Percentiles rank a stretch among this genome's conserved stretches.
Evolutionary conservation across 2,113 vertebrate species (phyloP).

Genomic region (Propithecus coquereli): DNA sequence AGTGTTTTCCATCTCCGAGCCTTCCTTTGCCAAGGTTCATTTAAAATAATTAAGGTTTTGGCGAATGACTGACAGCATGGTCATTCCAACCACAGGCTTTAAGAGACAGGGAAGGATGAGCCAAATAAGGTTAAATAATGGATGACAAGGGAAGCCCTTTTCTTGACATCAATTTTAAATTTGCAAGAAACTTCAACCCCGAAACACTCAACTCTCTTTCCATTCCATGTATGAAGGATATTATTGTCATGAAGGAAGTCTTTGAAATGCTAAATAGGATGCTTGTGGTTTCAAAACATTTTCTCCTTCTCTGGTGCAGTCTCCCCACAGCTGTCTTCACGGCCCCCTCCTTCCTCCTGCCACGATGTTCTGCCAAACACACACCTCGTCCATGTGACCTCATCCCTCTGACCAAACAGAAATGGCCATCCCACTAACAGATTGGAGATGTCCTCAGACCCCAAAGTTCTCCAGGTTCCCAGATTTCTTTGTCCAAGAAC

Average conservation of each 20-base stretch:
- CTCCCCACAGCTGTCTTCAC: not conserved
- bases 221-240: not conserved
- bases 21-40: slow-evolving; percentile 16
- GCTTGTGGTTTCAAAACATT: slow-evolving; percentile 35
- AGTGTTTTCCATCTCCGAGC: not conserved
- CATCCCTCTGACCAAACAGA: not conserved
- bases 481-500: not conserved
- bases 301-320: not conserved
- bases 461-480: not conserved
- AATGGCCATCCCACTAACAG: not conserved
- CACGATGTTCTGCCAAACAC: not conserved
- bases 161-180: slow-evolving; percentile 17
- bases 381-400: not conserved
- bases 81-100: not conserved
- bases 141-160: not conserved
- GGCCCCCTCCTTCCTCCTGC: not conserved
- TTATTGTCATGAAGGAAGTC: not conserved
- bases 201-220: not conserved
- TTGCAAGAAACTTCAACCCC: not conserved
- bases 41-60: not conserved
- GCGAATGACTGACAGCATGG: not conserved
- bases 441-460: not conserved
- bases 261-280: slow-evolving; percentile 52
- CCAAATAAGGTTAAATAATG: not conserved
- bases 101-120: not conserved